Percentiles rank a stretch among this genome's conserved stretches.
These are phyloP conservation scores for Cottoperca gobio DNA, from an alignment of 2,797 vertebrate genomes.

Conservation along the genomic window DNA sequence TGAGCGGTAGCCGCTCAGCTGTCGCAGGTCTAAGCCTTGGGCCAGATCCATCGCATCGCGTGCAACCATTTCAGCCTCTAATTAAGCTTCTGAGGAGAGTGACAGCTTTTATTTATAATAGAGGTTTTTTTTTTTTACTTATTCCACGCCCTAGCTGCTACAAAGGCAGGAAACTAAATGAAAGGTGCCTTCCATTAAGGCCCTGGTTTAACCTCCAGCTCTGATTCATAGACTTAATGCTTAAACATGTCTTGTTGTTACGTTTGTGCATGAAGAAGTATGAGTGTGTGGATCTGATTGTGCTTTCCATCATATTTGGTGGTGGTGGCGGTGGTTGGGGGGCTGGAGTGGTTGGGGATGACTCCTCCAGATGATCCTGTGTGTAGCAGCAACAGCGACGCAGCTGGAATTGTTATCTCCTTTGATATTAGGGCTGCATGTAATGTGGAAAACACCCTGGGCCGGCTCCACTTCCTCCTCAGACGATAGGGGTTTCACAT, in stretches of 20 bases:
- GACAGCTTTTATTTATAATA: slow-evolving; percentile 76
- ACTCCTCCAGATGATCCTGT: slow-evolving; percentile 83
- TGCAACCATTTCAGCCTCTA: slow-evolving; percentile 80
- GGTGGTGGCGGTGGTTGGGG: background rate
- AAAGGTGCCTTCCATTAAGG: slow-evolving; percentile 10
- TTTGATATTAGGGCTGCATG: slow-evolving; percentile 82
- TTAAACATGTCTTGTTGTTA: background rate
- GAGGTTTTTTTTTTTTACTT: slow-evolving; percentile 40
- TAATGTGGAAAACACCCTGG: slow-evolving; percentile 85
- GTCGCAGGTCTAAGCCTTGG: slow-evolving; percentile 67
- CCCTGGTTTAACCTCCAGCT: slow-evolving; percentile 5
- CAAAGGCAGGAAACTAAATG: slow-evolving; percentile 36
- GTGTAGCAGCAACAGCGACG: slow-evolving; percentile 71
- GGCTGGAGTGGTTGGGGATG: slow-evolving; percentile 57
- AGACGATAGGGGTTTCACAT: slow-evolving; percentile 77
- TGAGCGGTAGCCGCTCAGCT: slow-evolving; percentile 57
- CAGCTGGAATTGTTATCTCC: slow-evolving; percentile 87
- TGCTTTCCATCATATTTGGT: slow-evolving; percentile 38
- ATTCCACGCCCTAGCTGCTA: slow-evolving; percentile 41
- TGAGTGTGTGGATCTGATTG: slow-evolving; percentile 31
- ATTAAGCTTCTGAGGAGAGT: slow-evolving; percentile 80
- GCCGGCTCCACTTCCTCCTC: slow-evolving; percentile 79
- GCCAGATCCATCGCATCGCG: slow-evolving; percentile 78
- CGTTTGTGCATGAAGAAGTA: slow-evolving; percentile 6
- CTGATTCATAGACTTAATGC: background rate